Conservation (phyloP, 1,140 invertebrate species). For the Harpegnathos saltator region DNA sequence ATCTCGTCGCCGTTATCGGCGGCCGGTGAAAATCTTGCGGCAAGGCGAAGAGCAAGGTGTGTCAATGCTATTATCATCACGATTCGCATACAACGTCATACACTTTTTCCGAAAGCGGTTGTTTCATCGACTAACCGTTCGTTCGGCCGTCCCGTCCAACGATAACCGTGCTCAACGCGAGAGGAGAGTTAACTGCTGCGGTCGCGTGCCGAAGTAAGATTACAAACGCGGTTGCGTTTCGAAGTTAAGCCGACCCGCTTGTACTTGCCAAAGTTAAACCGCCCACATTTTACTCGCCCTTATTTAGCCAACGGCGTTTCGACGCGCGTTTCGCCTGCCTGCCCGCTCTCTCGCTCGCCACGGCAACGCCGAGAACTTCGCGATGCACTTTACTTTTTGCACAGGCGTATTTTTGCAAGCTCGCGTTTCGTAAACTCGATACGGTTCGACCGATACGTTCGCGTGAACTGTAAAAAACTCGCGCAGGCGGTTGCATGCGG, state of each 20-base stretch:
- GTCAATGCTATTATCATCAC: too few relatives aligned
- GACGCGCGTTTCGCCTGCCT: neutral
- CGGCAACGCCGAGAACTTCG: neutral
- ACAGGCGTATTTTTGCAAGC: constrained; percentile 20
- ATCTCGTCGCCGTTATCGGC: neutral
- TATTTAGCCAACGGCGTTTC: constrained; percentile 37
- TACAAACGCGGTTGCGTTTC: constrained; percentile 55
- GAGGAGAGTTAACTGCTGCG: constrained; percentile 48
- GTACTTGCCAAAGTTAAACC: constrained; percentile 46
- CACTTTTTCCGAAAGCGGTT: constrained; percentile 22
- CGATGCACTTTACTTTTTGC: constrained; percentile 27
- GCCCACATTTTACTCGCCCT: constrained; percentile 45
- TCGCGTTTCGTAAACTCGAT: constrained; percentile 9
- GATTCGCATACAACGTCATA: neutral
- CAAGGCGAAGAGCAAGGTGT: neutral
- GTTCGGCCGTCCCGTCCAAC: neutral
- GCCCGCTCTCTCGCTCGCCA: too few relatives aligned
- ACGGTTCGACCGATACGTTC: constrained; percentile 15
- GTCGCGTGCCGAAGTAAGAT: constrained; percentile 57
- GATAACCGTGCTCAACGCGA: constrained; percentile 21
- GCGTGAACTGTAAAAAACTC: neutral
- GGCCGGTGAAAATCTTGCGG: neutral
- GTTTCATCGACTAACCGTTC: constrained; percentile 20
- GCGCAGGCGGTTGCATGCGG: neutral
- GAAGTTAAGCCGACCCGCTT: constrained; percentile 55